Evolutionary conservation across 2,797 vertebrate genomes (phyloP), one percentile per base, ranked within the genome.

Genomic region (Coilia nasus): DNA sequence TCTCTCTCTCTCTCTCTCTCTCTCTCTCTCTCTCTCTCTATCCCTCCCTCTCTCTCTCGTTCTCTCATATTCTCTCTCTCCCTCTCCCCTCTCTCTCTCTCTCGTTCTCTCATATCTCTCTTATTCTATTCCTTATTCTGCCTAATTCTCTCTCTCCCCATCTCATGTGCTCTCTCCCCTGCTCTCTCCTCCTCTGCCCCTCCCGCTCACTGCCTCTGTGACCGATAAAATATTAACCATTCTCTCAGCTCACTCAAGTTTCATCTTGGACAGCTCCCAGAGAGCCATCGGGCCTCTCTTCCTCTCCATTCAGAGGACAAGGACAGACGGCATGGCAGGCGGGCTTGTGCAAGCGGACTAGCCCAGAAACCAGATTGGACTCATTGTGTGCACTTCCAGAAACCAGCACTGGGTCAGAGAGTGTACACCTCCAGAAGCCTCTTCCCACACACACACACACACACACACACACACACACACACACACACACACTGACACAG

Each of bases 241-340:
- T 75, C 67, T 75, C 67, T 75, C 28, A 19, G 67, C 31, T 17
- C 31, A 19, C 67, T 75, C 67, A 75, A 41, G 67, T 75, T 75
- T 75, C 67, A 75, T 19, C 28, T 41, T 35, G 67, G 31, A 41
- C 15, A 21, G 17, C 6, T 17, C 31, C 31, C 31, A 75, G 12
- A 35, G 64, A 71, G 67, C 28, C 15, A 75, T 75, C 31, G 15
- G 67, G 4, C 17, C 14, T 35, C 15, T 75, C 1, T 75, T 19
- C 31, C 10, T 6, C 5, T 31, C 4, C 28, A 41, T 35, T 41
- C 67, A 75, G 17, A 75, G 31, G 31, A 41, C 31, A 17, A 19
- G 56, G 56, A 57, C 56, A 3, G 17, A 57, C 56, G 6, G 14
- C 56, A 12, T 57, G 56, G 9, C 56, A 57, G 47, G 12, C 47